Base-by-base conservation (phyloP, 2,113 vertebrate species). In the Tragelaphus scriptus region DNA sequence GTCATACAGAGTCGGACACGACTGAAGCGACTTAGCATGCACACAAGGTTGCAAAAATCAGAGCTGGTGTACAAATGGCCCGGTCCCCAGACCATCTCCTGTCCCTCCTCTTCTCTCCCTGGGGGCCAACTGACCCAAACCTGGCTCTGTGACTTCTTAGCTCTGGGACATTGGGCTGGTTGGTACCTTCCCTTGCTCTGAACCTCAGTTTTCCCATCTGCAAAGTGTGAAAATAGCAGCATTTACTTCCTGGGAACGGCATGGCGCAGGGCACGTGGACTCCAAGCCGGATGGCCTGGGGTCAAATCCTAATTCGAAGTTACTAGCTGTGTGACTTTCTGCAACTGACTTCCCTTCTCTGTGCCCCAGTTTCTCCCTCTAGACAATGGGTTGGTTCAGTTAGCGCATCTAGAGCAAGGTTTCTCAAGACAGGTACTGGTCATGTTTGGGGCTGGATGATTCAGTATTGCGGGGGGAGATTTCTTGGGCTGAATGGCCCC, bases 21-120 rank as follows among this genome's bases (percentile, higher is more conserved):
- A 71, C 65, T 36, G 65, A 71, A 71, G 65, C 1, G 1, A 71
- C n/a, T 36, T 21, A 36, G 65, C 65, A 36, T 0, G 0, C 19
- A 36, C 0, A 0, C n/a, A 36, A 36, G n/a, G 19, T 36, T 11
- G 19, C n/a, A 36, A 23, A 36, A 71, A 11, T 5, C 11, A 28
- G 59, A 47, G 15, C 77, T 23, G 4, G 17, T 26, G 28, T 56
- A 15, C n/a, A 13, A 11, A 63, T 30, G 75, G 25, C 68, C 58
- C 0, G 0, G 21, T 26, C 65, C 55, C 21, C 36, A 1, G 36
- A 11, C 17, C 0, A 7, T 53, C 32, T 30, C 14, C 2, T 0
- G 11, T 23, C 19, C 32, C 85, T 28, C 40, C 79, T 92, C 32
- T 58, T 68, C 49, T 65, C 36, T 79, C 56, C 32, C 26, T 59